Evolutionary conservation across 2,888 invertebrate species (phyloP), one percentile per base, ranked within the genome.

Genomic region (Aradus depressus): DNA sequence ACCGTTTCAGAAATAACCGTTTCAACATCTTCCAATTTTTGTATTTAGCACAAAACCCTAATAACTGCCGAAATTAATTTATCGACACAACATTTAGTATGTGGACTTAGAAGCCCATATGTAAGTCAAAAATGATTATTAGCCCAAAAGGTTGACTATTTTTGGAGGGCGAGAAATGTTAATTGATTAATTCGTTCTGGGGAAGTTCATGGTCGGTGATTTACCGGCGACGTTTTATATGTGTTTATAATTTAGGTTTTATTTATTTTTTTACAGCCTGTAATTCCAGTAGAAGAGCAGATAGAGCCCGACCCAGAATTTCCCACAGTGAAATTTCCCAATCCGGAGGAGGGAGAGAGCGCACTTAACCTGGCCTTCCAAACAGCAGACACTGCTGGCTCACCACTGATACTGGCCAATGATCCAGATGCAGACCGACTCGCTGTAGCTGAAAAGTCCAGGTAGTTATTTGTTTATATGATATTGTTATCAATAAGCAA

Each of bases 341-440:
- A 99, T 72, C 98, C 98, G 0, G 98, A 99, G 66, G 98, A 98
- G 71, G 90, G 90, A 0, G 77, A 80, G 63, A 80, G 84, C 59
- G 83, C 89, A 19, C 65, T 92, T 57, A 75, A 80, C 61, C 70
- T 90, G 34, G 80, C 91, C 34, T 78, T 86, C 58, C 69, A 74
- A 64, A 80, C 88, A 10, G 97, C 97, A 0, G 78, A 86, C 62
- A 65, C 72, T 44, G 73, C 76, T 57, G 74, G 73, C 0, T 80
- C 81, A 39, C 72, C 73, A 0, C 70, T 96, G 4, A 88, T 97
- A 60, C 72, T 98, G 43, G 96, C 95, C 8, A 98, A 97, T 68
- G 98, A 98, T 70, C 98, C 98, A 0, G 98, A 99, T 68, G 97
- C 97, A 1, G 98, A 98, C 70, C 76, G 98, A 51, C 72, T 96